These are phyloP conservation scores for Holocentrus rufus DNA, from an alignment of 2,797 vertebrate species.

Conservation along the genomic window DNA sequence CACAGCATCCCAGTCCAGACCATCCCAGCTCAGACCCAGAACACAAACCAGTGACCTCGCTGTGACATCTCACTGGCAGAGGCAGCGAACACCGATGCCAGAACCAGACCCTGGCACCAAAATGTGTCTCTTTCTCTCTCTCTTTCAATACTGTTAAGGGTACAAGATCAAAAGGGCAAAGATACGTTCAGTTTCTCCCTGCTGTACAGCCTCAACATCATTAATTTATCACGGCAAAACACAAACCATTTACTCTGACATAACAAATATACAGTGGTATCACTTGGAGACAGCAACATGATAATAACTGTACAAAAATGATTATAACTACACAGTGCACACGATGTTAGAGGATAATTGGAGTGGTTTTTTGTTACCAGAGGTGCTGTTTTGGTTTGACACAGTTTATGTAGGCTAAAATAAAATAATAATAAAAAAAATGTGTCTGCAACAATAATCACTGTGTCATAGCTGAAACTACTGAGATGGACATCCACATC, in stretches of 20 bases:
- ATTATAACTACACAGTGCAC: neutral
- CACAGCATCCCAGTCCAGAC: slow-evolving; percentile 8
- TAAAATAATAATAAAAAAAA: slow-evolving; percentile 25
- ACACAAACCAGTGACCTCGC: slow-evolving; percentile 4
- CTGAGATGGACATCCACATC: neutral
- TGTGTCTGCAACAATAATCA: slow-evolving; percentile 10
- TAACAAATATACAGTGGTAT: slow-evolving; percentile 3
- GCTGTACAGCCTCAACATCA: neutral
- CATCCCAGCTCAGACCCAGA: neutral
- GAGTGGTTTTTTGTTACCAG: slow-evolving; percentile 18
- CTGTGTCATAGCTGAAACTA: slow-evolving; percentile 27
- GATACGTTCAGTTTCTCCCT: neutral
- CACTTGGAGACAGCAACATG: neutral
- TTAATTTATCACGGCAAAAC: neutral
- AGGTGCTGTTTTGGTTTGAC: slow-evolving; percentile 5
- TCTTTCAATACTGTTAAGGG: no score
- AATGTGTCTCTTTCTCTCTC: neutral
- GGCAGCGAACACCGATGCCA: slow-evolving; percentile 17
- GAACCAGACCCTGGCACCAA: neutral
- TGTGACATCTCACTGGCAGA: neutral
- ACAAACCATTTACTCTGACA: neutral
- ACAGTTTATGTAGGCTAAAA: neutral
- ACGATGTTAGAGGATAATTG: neutral
- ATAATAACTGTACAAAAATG: neutral
- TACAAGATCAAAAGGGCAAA: neutral